These are phyloP conservation scores for Drosophila fuyamai DNA, from an alignment of 1,140 invertebrate species.

Conservation along the genomic window DNA sequence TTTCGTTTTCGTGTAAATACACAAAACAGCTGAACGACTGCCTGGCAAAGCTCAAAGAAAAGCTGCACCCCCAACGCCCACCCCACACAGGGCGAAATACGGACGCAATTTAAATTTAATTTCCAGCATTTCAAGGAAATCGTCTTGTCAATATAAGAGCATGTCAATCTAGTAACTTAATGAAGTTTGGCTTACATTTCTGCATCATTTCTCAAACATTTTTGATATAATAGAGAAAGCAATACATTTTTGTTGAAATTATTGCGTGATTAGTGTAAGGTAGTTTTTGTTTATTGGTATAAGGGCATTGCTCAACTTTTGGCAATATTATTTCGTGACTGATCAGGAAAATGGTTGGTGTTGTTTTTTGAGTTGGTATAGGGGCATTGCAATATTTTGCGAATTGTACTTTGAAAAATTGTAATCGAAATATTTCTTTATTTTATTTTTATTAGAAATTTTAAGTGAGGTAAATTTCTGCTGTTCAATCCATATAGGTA, in stretches of 20 bases:
- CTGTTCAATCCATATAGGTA: too few species aligned
- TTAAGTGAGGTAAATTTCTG: too few species aligned
- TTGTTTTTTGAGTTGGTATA: too few species aligned
- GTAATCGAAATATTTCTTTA: too few species aligned
- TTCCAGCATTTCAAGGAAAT: slow-evolving; percentile 7
- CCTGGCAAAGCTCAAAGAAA: slow-evolving; percentile 36
- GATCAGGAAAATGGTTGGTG: too few species aligned
- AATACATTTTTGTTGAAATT: too few species aligned
- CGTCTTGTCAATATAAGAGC: neutral
- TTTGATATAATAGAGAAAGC: too few species aligned
- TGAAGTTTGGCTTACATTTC: too few species aligned
- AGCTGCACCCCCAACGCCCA: neutral
- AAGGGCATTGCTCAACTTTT: neutral
- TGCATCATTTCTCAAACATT: too few species aligned
- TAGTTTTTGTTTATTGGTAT: neutral
- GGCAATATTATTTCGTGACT: neutral
- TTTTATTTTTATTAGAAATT: too few species aligned
- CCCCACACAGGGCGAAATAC: slow-evolving; percentile 5
- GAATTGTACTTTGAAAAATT: too few species aligned
- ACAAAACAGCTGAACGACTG: slow-evolving; percentile 54
- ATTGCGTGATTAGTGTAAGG: neutral
- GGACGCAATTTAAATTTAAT: slow-evolving; percentile 13
- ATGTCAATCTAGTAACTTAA: neutral
- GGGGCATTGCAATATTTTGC: too few species aligned
- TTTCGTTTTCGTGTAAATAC: slow-evolving; percentile 71